Evolutionary conservation across 2,888 invertebrate genomes (phyloP), one percentile per base, ranked within the genome.

Genomic region (Stenodema calcarata): DNA sequence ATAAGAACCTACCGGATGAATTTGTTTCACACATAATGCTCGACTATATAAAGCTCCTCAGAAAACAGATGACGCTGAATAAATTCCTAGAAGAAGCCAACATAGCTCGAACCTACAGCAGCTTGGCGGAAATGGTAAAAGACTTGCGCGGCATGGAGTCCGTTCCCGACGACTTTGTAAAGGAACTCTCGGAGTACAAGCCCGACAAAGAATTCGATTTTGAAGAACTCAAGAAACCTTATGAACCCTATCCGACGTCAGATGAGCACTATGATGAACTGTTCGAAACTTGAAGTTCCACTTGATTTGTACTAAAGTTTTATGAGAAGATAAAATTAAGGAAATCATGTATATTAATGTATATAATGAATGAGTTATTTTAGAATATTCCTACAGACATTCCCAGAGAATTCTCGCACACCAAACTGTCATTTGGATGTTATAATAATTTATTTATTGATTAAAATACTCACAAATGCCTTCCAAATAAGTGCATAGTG

Each of bases 51-150:
- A 88, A 88, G 83, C 54, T 82, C 16, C 78, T 88, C 0, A 80
- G 83, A 42, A 85, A 69, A 7, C 75, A 87, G 42, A 62, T 88
- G 27, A 69, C 84, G 9, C 35, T 82, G 41, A 47, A 84, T n/a
- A 82, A 88, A 50, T 88, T 88, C 62, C 44, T 88, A 1, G 27
- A 76, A 7, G 87, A 88, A 84, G 87, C 86, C 28, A 79, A 86
- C 54, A 86, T 87, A 11, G 85, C 75, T 9, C 54, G 47, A 11
- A 73, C 79, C 6, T 88, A 81, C 44, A 73, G 75, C n/a, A 87
- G 44, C 42, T 30, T 87, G 23, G 30, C 44, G 6, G 88, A 88
- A n/a, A 87, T 88, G 87, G 62, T 87, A 16, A 75, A 80, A 54
- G 69, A 86, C 23, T 23, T 88, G 4, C 78, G 81, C 6, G 73